Conservation (phyloP, 2,888 invertebrate species). For the Spatulosminthurus flaviceps region DNA sequence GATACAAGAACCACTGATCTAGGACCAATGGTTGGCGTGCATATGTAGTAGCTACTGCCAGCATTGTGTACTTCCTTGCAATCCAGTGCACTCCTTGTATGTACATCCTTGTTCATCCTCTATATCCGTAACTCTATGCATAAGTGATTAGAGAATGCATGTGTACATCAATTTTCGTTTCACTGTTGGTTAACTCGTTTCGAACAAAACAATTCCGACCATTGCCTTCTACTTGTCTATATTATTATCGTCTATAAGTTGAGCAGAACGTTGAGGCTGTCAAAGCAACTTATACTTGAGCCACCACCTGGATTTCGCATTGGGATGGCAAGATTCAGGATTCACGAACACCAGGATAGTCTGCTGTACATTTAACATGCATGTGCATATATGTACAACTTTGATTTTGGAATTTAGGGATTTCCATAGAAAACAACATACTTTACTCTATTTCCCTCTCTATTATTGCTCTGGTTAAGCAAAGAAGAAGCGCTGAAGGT, state of each 20-base stretch:
- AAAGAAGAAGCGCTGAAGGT: constrained; percentile 40
- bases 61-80: no score
- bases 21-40: no score
- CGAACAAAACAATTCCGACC: background rate
- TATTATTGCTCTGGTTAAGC: no score
- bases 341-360: background rate
- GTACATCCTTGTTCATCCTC: no score
- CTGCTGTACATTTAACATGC: no score
- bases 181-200: constrained; percentile 1
- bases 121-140: no score
- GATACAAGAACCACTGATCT: background rate
- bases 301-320: constrained; percentile 34
- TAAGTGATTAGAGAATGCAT: background rate
- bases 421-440: background rate
- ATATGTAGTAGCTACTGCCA: no score
- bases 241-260: background rate
- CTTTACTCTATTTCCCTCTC: background rate
- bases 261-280: constrained; percentile 28
- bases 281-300: constrained; percentile 25
- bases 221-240: constrained; percentile 8
- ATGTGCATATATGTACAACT: background rate
- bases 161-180: background rate
- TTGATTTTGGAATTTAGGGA: background rate
- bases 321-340: background rate
- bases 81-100: no score